phyloP scores from a whole-genome alignment of 2,113 vertebrate species.

The Manacus vitellinus region DNA sequence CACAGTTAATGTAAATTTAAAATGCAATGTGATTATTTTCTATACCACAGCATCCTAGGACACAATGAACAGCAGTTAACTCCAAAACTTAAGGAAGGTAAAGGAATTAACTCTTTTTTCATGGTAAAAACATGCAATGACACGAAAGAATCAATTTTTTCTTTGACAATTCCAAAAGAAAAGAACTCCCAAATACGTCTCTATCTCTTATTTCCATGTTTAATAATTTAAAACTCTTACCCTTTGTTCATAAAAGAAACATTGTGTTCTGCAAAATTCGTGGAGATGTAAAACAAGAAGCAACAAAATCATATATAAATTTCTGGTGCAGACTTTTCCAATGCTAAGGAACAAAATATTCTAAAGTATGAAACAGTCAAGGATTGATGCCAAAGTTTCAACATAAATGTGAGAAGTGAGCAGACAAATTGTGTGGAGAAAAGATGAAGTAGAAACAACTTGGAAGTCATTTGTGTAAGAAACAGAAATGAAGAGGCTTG shows the following conservation, averaged over 20 bases:
- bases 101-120: not conserved
- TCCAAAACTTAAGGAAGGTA: not conserved
- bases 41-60: not conserved
- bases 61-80: not conserved
- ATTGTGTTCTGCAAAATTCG: slow-evolving; percentile 12
- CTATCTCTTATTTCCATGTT: not conserved
- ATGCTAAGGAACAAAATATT: not conserved
- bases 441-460: not conserved
- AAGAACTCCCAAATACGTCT: not conserved
- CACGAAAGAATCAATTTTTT: not conserved
- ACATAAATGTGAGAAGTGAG: not conserved
- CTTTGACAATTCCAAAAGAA: not conserved
- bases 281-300: not conserved
- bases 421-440: not conserved
- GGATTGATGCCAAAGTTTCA: not conserved
- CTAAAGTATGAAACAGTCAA: not conserved
- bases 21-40: not conserved
- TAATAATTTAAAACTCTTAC: slow-evolving; percentile 34
- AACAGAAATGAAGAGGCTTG: not conserved
- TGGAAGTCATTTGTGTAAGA: not conserved
- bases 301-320: not conserved
- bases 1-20: not conserved
- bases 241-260: slow-evolving; percentile 43
- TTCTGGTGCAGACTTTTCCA: not conserved
- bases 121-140: not conserved